Conservation (phyloP, 2,113 vertebrate genomes). For the Channa maculata region DNA sequence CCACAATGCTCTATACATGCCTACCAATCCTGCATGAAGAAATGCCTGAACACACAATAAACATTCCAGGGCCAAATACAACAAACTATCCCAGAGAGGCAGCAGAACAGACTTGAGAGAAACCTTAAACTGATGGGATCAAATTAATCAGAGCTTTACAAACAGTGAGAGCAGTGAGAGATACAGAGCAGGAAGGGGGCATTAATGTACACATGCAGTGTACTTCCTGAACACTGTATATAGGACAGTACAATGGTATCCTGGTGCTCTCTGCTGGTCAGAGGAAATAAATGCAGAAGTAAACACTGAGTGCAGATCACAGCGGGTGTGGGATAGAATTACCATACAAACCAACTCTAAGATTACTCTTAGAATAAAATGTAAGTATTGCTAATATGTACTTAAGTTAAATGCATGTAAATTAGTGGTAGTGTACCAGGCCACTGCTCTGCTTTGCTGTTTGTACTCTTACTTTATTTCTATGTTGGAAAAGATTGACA, state of each 20-base stretch:
- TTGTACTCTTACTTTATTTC: too few species aligned
- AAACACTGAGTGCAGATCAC: neutral
- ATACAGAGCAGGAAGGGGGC: conserved; percentile 1
- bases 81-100: too few species aligned
- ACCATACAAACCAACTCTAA: too few species aligned
- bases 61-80: neutral
- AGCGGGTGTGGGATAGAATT: too few species aligned
- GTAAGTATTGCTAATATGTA: too few species aligned
- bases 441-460: too few species aligned
- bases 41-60: neutral
- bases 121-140: neutral
- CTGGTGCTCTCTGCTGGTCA: conserved; percentile 69
- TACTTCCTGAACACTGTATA: neutral
- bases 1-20: neutral
- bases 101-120: neutral
- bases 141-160: neutral
- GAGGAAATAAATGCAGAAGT: conserved; percentile 11
- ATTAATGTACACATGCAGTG: neutral
- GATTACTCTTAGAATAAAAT: too few species aligned
- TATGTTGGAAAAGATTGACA: too few species aligned
- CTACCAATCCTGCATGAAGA: neutral
- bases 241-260: conserved; percentile 14
- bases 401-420: too few species aligned
- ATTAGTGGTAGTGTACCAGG: too few species aligned
- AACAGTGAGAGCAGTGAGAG: conserved; percentile 50